A percentile compares a stretch with the other conserved stretches of the same genome.
Conservation (phyloP, 2,113 vertebrate species). For the Cavia porcellus region DNA sequence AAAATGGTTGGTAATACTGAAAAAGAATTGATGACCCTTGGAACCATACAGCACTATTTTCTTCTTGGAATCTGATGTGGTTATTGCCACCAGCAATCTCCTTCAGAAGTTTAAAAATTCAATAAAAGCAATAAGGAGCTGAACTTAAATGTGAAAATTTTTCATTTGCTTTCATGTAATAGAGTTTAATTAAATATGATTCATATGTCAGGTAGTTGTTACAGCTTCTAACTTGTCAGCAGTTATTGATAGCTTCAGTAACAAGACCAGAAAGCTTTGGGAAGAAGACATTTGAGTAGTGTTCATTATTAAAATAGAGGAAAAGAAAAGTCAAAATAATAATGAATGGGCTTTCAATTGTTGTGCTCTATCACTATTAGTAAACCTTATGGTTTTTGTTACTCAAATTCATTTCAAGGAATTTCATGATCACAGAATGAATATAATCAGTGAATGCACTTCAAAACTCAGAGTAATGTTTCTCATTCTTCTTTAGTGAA, state of each 20-base stretch:
- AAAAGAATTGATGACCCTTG: neutral
- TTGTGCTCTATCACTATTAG: neutral
- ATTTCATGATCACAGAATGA: neutral
- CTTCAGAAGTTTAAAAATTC: neutral
- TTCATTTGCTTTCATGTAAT: conserved; percentile 25
- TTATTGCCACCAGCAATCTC: neutral
- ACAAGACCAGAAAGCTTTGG: neutral
- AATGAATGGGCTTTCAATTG: neutral
- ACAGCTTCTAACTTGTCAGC: neutral
- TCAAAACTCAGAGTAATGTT: neutral
- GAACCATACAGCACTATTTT: neutral
- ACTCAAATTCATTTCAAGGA: neutral
- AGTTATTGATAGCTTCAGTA: neutral
- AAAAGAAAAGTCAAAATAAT: neutral
- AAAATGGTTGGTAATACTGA: neutral
- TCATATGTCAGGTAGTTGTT: neutral
- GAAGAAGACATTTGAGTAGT: neutral
- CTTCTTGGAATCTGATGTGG: neutral
- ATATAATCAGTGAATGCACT: neutral
- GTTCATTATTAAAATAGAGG: neutral
- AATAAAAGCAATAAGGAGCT: neutral
- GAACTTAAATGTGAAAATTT: neutral
- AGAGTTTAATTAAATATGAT: conserved; percentile 14
- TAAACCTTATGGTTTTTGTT: neutral
- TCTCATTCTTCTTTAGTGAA: neutral